Conservation (phyloP, 2,113 vertebrate species). For the Pseudopipra pipra region DNA sequence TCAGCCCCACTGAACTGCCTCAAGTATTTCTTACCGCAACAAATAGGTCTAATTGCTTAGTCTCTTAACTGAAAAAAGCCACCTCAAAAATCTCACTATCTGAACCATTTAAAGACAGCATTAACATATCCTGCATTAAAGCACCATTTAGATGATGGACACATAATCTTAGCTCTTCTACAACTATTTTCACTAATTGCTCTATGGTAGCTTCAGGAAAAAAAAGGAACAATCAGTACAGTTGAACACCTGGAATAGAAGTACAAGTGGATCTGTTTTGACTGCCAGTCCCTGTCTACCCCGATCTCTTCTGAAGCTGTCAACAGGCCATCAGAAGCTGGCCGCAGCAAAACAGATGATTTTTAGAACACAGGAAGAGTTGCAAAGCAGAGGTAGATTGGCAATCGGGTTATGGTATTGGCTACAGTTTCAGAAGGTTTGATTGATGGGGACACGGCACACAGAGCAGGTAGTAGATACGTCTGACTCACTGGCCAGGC, state of each 20-base stretch:
- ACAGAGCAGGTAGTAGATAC: background rate
- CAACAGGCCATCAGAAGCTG: background rate
- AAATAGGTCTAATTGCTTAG: background rate
- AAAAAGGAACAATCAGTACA: background rate
- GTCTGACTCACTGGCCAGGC: background rate
- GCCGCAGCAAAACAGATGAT: background rate
- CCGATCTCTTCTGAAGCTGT: background rate
- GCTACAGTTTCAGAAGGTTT: background rate
- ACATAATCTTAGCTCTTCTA: background rate
- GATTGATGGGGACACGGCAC: background rate
- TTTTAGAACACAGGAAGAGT: background rate
- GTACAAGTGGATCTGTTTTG: background rate
- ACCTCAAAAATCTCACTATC: background rate
- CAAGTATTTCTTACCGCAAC: background rate
- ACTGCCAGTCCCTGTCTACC: background rate
- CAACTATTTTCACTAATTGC: constrained; percentile 5
- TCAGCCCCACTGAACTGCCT: background rate
- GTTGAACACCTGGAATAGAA: background rate
- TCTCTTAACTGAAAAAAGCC: background rate
- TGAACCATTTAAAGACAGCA: background rate
- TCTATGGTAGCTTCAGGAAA: background rate
- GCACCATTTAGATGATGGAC: constrained; percentile 10
- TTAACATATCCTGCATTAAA: constrained; percentile 21
- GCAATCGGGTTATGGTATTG: background rate
- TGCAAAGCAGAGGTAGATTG: background rate